Evolutionary conservation across 2,888 invertebrate species (phyloP), one percentile per base, ranked within the genome.

Genomic region (Allacma fusca): DNA sequence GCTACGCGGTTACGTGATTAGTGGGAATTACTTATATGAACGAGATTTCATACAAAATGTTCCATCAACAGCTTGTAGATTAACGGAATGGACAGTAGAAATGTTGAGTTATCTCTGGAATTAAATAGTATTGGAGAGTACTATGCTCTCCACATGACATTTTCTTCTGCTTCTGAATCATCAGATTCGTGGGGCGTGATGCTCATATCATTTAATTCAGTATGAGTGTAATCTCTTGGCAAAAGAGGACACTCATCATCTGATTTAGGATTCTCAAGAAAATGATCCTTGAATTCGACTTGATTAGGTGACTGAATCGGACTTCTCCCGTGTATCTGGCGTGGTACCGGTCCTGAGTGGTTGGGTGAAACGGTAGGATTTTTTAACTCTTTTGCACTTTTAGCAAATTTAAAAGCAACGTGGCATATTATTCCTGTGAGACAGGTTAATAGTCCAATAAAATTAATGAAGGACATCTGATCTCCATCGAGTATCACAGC

Each of bases 401-500:
- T 81, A 40, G 72, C 50, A 74, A 84, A 76, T 79, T 94, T 95
- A 86, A 94, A 92, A 75, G 92, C 87, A 43, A 96, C 92, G 87
- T 98, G 98, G 71, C 92, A 89, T 16, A 89, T 89, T 83, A 98
- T 97, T 74, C 98, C 98, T 68, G 92, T 89, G 80, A 99, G 88
- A 86, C 98, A 98, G 75, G 97, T 88, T 12, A 92, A 87, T 79
- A 99, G 88, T 0, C 99, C 99, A 7, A 93, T 87, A 29, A 92
- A 90, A 88, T 98, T 99, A 75, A 97, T 88, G 1, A 89, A 86
- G 78, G 92, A 94, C 86, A 98, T 90, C 85, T 91, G 90, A 86
- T 98, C 98, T 12, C 95, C 94, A 85, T 94, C 94, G 84, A 93
- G 91, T 85, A 92, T 90, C 73, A 96, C 94, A 0, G 98, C 98